A percentile compares a stretch with the other conserved stretches of the same genome.
phyloP scores from a whole-genome alignment of 2,113 vertebrate species.

The Argyrosomus japonicus region DNA sequence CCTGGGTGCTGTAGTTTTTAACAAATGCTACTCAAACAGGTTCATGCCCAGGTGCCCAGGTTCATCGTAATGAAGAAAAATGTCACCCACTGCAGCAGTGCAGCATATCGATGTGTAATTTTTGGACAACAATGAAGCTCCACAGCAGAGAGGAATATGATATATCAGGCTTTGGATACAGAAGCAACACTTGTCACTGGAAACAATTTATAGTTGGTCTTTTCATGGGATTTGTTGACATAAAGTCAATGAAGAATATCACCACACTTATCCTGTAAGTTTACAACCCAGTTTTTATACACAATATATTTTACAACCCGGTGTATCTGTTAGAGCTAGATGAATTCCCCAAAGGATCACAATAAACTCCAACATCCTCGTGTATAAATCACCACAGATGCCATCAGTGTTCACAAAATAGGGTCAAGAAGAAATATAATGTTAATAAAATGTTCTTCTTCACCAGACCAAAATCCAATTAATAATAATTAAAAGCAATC shows the following conservation, averaged over 20 bases:
- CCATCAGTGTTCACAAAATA: not conserved
- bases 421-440: slow-evolving; percentile 13
- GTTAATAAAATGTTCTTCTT: not conserved
- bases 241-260: not conserved
- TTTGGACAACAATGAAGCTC: not conserved
- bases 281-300: not conserved
- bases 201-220: not conserved
- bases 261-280: not conserved
- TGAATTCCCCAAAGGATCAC: slow-evolving; percentile 2
- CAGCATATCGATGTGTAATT: not conserved
- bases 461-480: not conserved
- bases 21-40: not conserved
- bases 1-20: not conserved
- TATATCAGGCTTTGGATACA: not conserved
- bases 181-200: not conserved
- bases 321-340: slow-evolving; percentile 2
- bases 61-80: not conserved
- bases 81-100: not conserved
- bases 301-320: slow-evolving; percentile 1
- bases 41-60: not conserved
- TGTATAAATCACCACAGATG: slow-evolving; percentile 6
- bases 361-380: not conserved
- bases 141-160: not conserved
- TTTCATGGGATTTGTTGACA: not conserved
- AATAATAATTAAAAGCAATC: slow-evolving; percentile 7